A percentile compares a stretch with the other conserved stretches of the same genome.
Evolutionary conservation across 2,888 invertebrate genomes (phyloP).

Genomic region (Geotrupes spiniger): DNA sequence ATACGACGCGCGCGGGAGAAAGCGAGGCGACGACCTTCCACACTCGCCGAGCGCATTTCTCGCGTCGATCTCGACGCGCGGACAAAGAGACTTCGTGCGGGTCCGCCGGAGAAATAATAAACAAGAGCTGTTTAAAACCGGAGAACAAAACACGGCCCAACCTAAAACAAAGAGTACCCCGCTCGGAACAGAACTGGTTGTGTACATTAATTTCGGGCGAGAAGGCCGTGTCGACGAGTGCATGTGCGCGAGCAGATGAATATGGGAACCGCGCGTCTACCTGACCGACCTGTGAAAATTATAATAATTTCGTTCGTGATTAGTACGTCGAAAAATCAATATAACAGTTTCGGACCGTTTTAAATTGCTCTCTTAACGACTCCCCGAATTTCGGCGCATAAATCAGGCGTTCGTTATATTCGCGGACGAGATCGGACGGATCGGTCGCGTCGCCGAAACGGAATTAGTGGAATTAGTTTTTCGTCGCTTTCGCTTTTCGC

Average conservation of each 20-base stretch:
- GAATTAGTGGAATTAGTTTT: too few relatives aligned
- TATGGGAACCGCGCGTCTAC: slow-evolving; percentile 32
- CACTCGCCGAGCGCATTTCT: slow-evolving; percentile 33
- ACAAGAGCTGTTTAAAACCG: slow-evolving; percentile 48
- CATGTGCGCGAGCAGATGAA: slow-evolving; percentile 22
- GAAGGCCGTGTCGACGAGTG: slow-evolving; percentile 29
- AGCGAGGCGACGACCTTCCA: slow-evolving; percentile 24
- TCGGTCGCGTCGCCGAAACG: too few relatives aligned
- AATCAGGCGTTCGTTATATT: too few relatives aligned
- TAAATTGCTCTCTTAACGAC: neutral
- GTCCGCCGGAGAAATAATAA: slow-evolving; percentile 45
- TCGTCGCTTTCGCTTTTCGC: too few relatives aligned
- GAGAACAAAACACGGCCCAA: slow-evolving; percentile 47
- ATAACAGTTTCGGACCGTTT: slow-evolving; percentile 9
- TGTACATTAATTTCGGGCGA: slow-evolving; percentile 50
- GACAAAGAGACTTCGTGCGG: slow-evolving; percentile 30
- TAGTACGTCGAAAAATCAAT: slow-evolving; percentile 37
- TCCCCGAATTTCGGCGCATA: too few relatives aligned
- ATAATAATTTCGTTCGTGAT: slow-evolving; percentile 42
- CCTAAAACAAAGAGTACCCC: slow-evolving; percentile 46
- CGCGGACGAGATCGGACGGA: too few relatives aligned
- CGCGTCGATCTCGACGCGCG: slow-evolving; percentile 20
- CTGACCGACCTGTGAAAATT: slow-evolving; percentile 40
- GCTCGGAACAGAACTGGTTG: slow-evolving; percentile 45
- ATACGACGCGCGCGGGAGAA: slow-evolving; percentile 12